Evolutionary conservation across 2,797 vertebrate species (phyloP).

Genomic region (Schizothorax lantsangensis): DNA sequence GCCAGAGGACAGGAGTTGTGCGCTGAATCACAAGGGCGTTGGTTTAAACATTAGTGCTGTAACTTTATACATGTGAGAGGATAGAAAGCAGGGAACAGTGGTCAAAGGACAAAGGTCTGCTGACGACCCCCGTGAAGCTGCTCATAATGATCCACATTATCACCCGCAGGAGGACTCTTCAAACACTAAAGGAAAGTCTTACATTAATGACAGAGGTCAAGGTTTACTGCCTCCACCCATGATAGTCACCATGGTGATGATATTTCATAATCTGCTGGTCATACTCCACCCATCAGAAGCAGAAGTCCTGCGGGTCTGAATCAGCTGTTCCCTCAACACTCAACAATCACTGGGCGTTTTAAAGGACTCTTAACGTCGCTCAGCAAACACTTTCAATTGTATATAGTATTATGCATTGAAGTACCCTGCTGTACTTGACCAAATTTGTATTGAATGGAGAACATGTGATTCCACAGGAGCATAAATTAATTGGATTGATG

Average conservation of each 20-base stretch:
- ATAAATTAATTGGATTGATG: neutral
- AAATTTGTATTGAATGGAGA: neutral
- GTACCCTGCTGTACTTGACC: neutral
- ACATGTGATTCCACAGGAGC: neutral
- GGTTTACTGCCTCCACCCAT: constrained; percentile 48
- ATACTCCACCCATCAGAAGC: constrained; percentile 45
- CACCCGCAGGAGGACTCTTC: neutral
- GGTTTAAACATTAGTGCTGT: constrained; percentile 49
- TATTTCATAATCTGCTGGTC: constrained; percentile 55
- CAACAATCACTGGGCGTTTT: constrained; percentile 56
- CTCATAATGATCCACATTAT: neutral
- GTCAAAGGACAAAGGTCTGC: constrained; percentile 25
- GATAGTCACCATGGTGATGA: constrained; percentile 60
- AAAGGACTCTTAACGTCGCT: neutral
- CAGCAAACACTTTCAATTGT: neutral
- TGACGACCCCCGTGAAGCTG: neutral
- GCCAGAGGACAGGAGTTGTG: constrained; percentile 17
- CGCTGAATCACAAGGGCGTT: constrained; percentile 38
- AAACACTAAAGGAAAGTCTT: constrained; percentile 48
- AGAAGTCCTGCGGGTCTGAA: constrained; percentile 60
- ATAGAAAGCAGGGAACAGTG: neutral
- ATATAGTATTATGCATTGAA: neutral
- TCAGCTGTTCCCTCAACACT: constrained; percentile 48
- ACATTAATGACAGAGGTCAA: constrained; percentile 57
- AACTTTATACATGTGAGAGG: constrained; percentile 37